Conservation (phyloP, 2,888 invertebrate species). For the Gibbula magus region DNA sequence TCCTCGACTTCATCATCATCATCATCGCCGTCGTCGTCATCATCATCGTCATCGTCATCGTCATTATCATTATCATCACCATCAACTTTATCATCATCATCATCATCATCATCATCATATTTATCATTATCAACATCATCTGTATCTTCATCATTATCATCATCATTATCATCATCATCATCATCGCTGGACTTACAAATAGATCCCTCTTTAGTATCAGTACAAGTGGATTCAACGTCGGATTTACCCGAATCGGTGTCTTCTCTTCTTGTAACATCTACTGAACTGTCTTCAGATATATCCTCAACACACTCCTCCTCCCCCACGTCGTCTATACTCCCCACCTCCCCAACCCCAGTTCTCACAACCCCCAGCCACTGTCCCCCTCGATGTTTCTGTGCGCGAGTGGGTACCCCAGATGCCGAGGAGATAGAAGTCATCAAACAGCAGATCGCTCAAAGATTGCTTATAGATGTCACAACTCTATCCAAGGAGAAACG, state of each 20-base stretch:
- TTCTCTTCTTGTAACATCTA: background rate
- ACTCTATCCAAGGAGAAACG: background rate
- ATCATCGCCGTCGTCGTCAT: background rate
- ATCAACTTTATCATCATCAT: background rate
- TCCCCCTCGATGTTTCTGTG: background rate
- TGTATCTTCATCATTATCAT: slow-evolving; percentile 25
- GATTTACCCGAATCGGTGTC: background rate
- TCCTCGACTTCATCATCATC: background rate
- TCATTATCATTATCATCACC: background rate
- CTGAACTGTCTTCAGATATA: background rate
- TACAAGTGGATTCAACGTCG: background rate
- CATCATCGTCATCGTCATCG: background rate
- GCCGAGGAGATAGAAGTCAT: background rate
- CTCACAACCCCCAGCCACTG: background rate
- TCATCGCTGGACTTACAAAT: too few species aligned
- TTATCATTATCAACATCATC: slow-evolving; percentile 24
- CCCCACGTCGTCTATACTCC: background rate
- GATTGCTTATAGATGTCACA: background rate
- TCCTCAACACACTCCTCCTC: too few species aligned
- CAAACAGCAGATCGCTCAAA: background rate
- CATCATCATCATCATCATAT: slow-evolving; percentile 3
- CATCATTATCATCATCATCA: slow-evolving; percentile 4
- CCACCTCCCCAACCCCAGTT: background rate
- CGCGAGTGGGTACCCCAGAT: background rate
- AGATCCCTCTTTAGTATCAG: too few species aligned